Conservation (phyloP, 2,797 vertebrate genomes). For the Leptatherina wallacei region DNA sequence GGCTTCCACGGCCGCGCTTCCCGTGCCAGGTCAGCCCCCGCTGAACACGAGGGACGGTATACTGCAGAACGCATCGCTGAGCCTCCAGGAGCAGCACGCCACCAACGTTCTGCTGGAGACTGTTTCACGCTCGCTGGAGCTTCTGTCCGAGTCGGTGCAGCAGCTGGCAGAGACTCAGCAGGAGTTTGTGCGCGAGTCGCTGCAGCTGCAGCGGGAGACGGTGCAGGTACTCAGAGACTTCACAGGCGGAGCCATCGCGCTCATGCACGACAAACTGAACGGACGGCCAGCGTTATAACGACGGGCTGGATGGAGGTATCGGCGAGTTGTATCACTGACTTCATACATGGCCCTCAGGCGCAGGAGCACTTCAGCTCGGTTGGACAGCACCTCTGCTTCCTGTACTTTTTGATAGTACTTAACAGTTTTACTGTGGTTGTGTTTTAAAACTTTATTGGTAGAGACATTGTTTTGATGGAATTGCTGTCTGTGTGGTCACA, state of each 20-base stretch:
- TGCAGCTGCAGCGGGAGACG: conserved; percentile 85
- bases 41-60: conserved; percentile 69
- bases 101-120: conserved; percentile 84
- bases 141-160: conserved; percentile 86
- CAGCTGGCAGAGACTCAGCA: conserved; percentile 87
- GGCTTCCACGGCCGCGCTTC: not conserved
- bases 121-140: conserved; percentile 84
- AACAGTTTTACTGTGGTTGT: conserved; percentile 51
- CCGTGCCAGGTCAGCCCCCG: not conserved
- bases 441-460: conserved; percentile 52
- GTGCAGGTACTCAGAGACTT: conserved; percentile 86
- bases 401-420: conserved; percentile 57
- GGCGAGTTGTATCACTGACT: conserved; percentile 48
- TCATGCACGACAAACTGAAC: conserved; percentile 86
- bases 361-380: conserved; percentile 44
- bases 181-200: conserved; percentile 84
- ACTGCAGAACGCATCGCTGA: conserved; percentile 76
- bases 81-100: conserved; percentile 86
- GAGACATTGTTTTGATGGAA: conserved; percentile 35
- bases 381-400: conserved; percentile 53
- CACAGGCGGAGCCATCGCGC: conserved; percentile 80
- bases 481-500: conserved; percentile 40
- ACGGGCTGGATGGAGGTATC: not conserved
- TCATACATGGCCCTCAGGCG: conserved; percentile 45
- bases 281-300: conserved; percentile 80